Evolutionary conservation across 2,797 vertebrate species (phyloP), one percentile per base, ranked within the genome.

Genomic region (Cirrhinus molitorella): DNA sequence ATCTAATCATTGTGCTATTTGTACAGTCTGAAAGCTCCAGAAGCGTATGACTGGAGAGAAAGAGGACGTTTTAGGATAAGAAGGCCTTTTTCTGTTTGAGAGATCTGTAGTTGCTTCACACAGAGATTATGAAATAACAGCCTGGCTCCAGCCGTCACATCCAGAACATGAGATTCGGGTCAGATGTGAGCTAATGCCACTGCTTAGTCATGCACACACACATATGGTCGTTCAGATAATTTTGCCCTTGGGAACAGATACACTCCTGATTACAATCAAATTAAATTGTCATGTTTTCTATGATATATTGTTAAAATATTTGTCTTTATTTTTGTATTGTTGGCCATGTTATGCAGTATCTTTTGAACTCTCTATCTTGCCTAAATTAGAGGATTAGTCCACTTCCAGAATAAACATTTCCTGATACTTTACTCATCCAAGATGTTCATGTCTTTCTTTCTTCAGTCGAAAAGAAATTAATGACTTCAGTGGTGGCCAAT

Each of bases 1-100:
- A 94, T 94, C 89, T 91, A 91, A 94, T 93, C 85, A 81, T 80
- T 85, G 85, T 86, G 86, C 89, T 85, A 90, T 91, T 91, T 91
- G 85, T 86, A 89, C 87, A 76, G 80, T 72, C 68, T 49, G 47
- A 57, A 74, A 23, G 55, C 71, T 81, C 83, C 66, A 88, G 79
- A 87, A 83, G 43, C 82, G 11, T 90, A 80, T 86, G 87, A 92
- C 86, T 86, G 74, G 70, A 76, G 83, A 28, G 75, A 67, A 73
- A 85, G 83, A 66, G 47, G 67, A 49, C 45, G 88, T 89, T 89
- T 83, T 86, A 88, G 88, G 76, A 81, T 90, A 90, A 92, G 90
- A 88, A 84, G 85, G 84, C 74, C 76, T 75, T 88, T 90, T 89
- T 91, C 83, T 79, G 43, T 78, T 76, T 88, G 87, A 88, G 88